phyloP scores from a whole-genome alignment of 2,888 invertebrate species.

The Aleiodes alternator region DNA sequence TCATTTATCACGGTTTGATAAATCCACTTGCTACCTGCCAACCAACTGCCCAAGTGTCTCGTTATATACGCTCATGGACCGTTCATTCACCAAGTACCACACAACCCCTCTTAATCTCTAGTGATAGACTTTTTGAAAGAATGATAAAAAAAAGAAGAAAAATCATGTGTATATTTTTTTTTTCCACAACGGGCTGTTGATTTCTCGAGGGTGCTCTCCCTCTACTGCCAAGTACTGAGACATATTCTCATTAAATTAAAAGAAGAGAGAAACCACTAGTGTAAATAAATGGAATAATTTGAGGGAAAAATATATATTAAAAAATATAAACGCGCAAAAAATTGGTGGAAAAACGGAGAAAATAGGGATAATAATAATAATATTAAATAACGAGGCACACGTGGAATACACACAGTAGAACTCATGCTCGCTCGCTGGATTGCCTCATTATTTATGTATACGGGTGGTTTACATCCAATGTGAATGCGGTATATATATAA shows the following conservation, averaged over 20 bases:
- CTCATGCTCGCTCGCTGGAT: slow-evolving; percentile 20
- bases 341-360: slow-evolving; percentile 16
- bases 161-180: background rate
- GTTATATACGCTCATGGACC: slow-evolving; percentile 29
- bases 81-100: slow-evolving; percentile 18
- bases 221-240: slow-evolving; percentile 1
- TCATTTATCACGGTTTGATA: slow-evolving; percentile 56
- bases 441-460: slow-evolving; percentile 25
- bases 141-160: slow-evolving; percentile 10
- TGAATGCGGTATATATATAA: slow-evolving; percentile 22
- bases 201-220: slow-evolving; percentile 8
- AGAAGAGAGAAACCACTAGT: background rate
- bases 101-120: slow-evolving; percentile 9
- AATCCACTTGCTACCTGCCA: slow-evolving; percentile 52
- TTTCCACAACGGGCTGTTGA: slow-evolving; percentile 7
- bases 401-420: slow-evolving; percentile 7
- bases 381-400: slow-evolving; percentile 15
- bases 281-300: too few species aligned
- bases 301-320: too few species aligned
- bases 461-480: slow-evolving; percentile 1
- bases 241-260: slow-evolving; percentile 17
- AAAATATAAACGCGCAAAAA: background rate
- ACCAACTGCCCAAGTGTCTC: slow-evolving; percentile 36
- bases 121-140: slow-evolving; percentile 14
- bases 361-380: slow-evolving; percentile 30